Base-by-base conservation (phyloP, 1,140 invertebrate genomes). In the Aphis craccivora region DNA sequence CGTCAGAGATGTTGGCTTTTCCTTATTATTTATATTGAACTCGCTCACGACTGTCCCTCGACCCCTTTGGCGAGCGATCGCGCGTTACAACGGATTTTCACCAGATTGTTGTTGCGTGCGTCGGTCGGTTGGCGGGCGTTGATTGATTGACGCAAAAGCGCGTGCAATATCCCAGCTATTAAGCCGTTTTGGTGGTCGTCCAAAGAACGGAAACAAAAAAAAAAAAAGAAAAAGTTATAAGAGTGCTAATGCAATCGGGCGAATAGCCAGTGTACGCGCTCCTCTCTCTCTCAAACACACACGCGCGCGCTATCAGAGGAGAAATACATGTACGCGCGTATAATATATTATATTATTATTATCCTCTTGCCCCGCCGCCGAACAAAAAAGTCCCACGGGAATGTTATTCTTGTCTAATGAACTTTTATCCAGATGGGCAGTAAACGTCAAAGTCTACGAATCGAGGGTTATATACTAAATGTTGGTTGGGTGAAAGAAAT, bases 401-500 rank as follows among this genome's bases (percentile, higher is more conserved):
- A 87, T 51, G 86, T 87, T 87, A 87, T 87, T 87, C 43, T 87
- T 87, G 86, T 87, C 86, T 87, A 87, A 87, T 87, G 86, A 87
- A 87, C 86, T 87, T 87, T 87, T 48, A 51, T n/a, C n/a, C 86
- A 87, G 86, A 87, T 51, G 45, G 86, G 84, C 18, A 45, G 43
- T 43, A 87, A 51, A 48, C 86, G 30, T 87, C 30, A 37, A 87
- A 20, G 43, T 48, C 45, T 87, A 87, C 30, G 48, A 35, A 87
- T 87, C 45, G 30, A 87, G 86, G 14, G 86, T 1, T 40, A 40
- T 40, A 40, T 51, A 51, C 22, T 48, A 87, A n/a, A 86, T 45
- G 40, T n/a, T n/a, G 25, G 25, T 45, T 48, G 22, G 45, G 20
- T 22, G 14, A 48, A 48, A 51, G 48, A 87, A 87, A 48, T 20